A percentile compares a stretch with the other conserved stretches of the same genome.
phyloP scores from a whole-genome alignment of 2,797 vertebrate genomes.

The Xiphorhynchus erythropygius region DNA sequence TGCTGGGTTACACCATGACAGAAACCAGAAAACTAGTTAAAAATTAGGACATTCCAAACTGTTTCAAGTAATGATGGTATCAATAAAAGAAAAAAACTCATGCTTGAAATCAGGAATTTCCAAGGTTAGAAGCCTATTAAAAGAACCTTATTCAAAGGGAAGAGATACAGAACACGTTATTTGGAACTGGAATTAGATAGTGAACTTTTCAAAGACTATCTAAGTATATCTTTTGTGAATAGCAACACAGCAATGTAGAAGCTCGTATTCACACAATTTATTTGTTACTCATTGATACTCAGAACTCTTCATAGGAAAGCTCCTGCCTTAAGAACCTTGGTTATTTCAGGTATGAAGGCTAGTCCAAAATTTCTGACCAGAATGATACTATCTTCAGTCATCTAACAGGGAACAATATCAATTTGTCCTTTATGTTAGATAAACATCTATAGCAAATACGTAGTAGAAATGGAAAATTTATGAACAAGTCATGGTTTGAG shows the following conservation, averaged over 20 bases:
- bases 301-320: neutral
- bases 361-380: neutral
- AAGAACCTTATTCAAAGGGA: neutral
- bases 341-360: neutral
- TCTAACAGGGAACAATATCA: neutral
- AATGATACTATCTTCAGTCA: neutral
- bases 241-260: fast-evolving
- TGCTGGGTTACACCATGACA: neutral
- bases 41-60: neutral
- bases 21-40: neutral
- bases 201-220: neutral
- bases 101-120: neutral
- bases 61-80: neutral
- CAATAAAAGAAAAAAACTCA: neutral
- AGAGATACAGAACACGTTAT: neutral
- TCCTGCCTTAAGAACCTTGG: neutral
- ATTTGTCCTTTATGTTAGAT: neutral
- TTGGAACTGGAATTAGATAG: neutral
- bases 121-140: neutral
- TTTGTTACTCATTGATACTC: neutral
- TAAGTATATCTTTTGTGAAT: neutral
- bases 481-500: neutral
- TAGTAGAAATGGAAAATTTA: neutral
- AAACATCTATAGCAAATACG: neutral
- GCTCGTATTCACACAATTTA: neutral